Evolutionary conservation across 92 coral and sea anemone genomes (phyloP).

Genomic region (Phenganax stokvisi): DNA sequence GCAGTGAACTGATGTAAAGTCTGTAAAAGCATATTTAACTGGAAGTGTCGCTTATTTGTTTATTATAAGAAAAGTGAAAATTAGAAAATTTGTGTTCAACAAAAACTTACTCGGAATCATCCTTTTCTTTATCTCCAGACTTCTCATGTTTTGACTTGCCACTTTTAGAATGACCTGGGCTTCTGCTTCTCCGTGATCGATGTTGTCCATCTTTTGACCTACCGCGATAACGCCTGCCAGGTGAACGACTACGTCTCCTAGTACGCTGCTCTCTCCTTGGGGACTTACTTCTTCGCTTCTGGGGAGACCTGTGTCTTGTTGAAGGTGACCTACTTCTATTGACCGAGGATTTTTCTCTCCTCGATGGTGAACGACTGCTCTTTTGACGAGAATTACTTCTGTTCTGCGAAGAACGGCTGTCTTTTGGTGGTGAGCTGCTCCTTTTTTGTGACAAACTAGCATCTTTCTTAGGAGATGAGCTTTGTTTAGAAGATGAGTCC

Average conservation of each 20-base stretch:
- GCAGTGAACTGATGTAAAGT: too few species aligned
- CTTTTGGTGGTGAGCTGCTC: background rate
- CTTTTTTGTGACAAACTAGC: constrained; percentile 55
- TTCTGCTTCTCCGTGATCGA: constrained; percentile 21
- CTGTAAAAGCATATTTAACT: too few species aligned
- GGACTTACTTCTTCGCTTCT: constrained; percentile 42
- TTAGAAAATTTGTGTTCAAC: background rate
- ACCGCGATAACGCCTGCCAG: constrained; percentile 27
- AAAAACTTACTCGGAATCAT: constrained; percentile 70
- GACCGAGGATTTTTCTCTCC: constrained; percentile 55
- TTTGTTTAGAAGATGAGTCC: background rate
- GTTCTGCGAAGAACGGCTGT: constrained; percentile 15
- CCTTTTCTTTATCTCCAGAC: constrained; percentile 59
- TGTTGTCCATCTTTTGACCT: background rate
- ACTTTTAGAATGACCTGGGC: constrained; percentile 45
- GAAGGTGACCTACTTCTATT: constrained; percentile 59
- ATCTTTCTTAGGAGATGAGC: constrained; percentile 9
- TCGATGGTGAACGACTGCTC: constrained; percentile 16
- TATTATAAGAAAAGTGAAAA: background rate
- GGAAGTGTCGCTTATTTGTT: too few species aligned
- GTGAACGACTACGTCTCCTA: constrained; percentile 51
- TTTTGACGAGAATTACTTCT: constrained; percentile 44
- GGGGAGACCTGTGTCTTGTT: constrained; percentile 16
- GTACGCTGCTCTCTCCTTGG: constrained; percentile 59
- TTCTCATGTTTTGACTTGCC: constrained; percentile 68